Percentiles rank a stretch among this genome's conserved stretches.
These are phyloP conservation scores for Junco hyemalis DNA, from an alignment of 2,113 vertebrate species.

Conservation along the genomic window DNA sequence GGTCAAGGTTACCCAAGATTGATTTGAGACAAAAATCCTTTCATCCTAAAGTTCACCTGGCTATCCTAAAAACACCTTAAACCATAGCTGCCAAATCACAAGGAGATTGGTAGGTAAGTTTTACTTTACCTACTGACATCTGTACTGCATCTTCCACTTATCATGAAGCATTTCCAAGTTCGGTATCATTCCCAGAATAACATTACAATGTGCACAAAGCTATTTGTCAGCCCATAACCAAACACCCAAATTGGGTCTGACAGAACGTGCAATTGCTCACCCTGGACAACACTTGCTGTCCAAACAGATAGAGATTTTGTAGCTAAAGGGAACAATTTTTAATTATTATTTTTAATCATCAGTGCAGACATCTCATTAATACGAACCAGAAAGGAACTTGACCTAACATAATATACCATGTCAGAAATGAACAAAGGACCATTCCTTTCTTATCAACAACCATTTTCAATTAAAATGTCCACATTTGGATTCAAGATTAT, in stretches of 20 bases:
- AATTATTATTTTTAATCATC: conserved; percentile 34
- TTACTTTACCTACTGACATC: background rate
- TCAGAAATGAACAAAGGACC: conserved; percentile 2
- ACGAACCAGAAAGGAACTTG: conserved; percentile 1
- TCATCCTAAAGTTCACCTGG: background rate
- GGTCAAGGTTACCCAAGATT: background rate
- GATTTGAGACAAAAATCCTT: background rate
- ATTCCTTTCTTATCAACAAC: background rate
- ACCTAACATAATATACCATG: background rate
- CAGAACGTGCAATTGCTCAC: background rate
- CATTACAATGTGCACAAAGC: background rate
- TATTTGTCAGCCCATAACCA: conserved; percentile 27
- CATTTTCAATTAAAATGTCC: conserved; percentile 30
- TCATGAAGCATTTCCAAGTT: background rate
- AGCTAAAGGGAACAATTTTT: background rate
- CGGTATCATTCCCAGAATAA: background rate
- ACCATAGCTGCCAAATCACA: background rate
- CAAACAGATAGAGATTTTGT: background rate
- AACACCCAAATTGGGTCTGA: conserved; percentile 10
- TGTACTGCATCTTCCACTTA: background rate
- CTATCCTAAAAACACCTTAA: background rate
- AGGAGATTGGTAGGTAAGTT: background rate
- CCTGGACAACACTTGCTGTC: conserved; percentile 13
- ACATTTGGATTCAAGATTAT: background rate
- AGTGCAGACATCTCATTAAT: background rate